Base-by-base conservation (phyloP, 1,140 invertebrate species). In the Rhyzopertha dominica region DNA sequence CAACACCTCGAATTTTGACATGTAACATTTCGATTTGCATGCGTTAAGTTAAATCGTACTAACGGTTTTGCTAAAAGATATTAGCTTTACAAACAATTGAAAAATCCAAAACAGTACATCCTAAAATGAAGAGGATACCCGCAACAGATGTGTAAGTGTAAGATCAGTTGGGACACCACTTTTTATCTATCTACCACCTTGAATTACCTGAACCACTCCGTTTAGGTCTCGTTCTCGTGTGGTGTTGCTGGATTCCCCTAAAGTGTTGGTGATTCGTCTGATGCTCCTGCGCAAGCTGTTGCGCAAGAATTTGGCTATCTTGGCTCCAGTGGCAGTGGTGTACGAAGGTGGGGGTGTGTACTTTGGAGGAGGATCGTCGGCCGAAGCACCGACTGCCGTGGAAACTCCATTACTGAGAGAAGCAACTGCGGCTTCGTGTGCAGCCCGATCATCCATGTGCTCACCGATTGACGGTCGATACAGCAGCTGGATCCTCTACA, bases 331-430 rank as follows among this genome's bases (percentile, higher is more conserved):
- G 1, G 90, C 90, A 8, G 89, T 93, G 3, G 87, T 88, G 61
- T 93, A 94, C 14, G 87, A 90, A 2, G 90, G 90, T 2, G 90
- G 90, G 5, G 90, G 90, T 1, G 89, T 93, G 61, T 95, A 94
- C 64, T 93, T 93, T 12, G 90, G 90, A 8, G 90, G 90, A 5
- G 89, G 88, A 71, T 92, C 89, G 58, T 86, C 80, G 7, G 75
- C 71, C 31, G 70, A 65, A 12, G 63, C 24, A 48, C 52, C 43
- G 42, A 52, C 34, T 13, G 48, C 9, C 4, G 43, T 22, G 5
- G 56, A 45, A 55, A 61, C 44, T 28, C 53, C 52, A 47, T 63
- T 49, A 47, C 59, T 53, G 50, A 66, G 29, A 45, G 54, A 36
- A 53, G 55, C 56, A 49, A 66, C 51, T n/a, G 53, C 39, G 5